Evolutionary conservation across 2,797 vertebrate genomes (phyloP).

Genomic region (Rachycentron canadum): DNA sequence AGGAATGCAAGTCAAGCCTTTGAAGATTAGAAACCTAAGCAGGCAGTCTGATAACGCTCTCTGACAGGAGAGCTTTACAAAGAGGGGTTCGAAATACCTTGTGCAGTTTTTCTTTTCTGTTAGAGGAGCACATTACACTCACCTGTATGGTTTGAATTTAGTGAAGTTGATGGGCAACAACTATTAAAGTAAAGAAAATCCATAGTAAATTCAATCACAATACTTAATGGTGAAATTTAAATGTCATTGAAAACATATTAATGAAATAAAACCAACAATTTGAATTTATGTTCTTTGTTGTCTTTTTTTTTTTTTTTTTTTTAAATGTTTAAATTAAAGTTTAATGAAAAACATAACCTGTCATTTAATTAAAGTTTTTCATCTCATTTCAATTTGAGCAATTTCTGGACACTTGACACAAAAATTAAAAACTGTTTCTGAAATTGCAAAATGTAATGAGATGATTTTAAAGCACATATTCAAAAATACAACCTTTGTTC

Average conservation of each 20-base stretch:
- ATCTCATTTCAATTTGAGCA: too few species aligned
- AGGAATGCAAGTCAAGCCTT: constrained; percentile 73
- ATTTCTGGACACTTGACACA: too few species aligned
- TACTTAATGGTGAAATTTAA: background rate
- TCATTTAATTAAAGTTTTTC: too few species aligned
- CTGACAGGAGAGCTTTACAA: constrained; percentile 48
- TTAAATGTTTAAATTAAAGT: too few species aligned
- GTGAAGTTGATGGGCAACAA: constrained; percentile 10
- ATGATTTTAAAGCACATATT: too few species aligned
- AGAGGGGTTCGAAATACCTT: constrained; percentile 9
- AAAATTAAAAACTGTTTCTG: too few species aligned
- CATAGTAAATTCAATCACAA: too few species aligned
- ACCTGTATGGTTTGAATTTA: constrained; percentile 21
- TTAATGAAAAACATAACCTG: too few species aligned
- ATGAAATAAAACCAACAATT: background rate
- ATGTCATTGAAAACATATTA: background rate
- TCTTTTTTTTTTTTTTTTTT: too few species aligned
- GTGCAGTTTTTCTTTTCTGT: background rate
- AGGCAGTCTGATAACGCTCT: constrained; percentile 54
- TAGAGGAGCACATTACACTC: constrained; percentile 8
- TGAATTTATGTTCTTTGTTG: too few species aligned
- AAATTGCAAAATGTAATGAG: too few species aligned
- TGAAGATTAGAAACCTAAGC: constrained; percentile 75
- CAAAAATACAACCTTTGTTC: background rate
- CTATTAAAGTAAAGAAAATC: background rate